Base-by-base conservation (phyloP, 2,888 invertebrate genomes). In the Diaperis boleti region DNA sequence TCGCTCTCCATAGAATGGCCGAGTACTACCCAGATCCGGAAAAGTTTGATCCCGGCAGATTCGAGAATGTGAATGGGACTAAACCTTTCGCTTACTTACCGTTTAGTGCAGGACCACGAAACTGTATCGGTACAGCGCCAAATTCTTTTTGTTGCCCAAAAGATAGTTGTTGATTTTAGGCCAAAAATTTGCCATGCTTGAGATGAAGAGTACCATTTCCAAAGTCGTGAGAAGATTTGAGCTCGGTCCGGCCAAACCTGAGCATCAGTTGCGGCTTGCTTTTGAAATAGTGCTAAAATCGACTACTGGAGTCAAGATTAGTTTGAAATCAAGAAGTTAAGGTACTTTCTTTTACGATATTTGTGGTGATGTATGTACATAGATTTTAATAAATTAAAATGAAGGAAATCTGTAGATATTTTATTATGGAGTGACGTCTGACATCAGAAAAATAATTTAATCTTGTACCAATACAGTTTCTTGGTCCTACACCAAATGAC, bases 41-140 rank as follows among this genome's bases (percentile, higher is more conserved):
- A 42, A 80, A 76, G 29, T 84, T 73, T 50, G 63, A 74, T 82
- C 87, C 87, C 0, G 85, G 86, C 47, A 82, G 87, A 15, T 87
- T 86, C 64, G 74, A 79, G 57, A 73, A 79, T 11, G 73, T 69
- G 1, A 64, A 60, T 2, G 75, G 76, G 15, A 76, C 75, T 1
- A 83, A 81, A 47, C 83, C 85, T 0, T 86, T 84, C 68, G 82
- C 82, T 20, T 87, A 84, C 78, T 74, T 88, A 1, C 84, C 86
- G 0, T 88, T 88, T 57, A 88, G 87, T 67, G 87, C 87, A 8
- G 88, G 88, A 0, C 86, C 86, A 0, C 83, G 88, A 26, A 88
- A 88, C 70, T 87, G 87, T 67, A 85, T 87, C 49, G 84, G 84
- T 83, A n/a, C n/a, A n/a, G n/a, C n/a, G n/a, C n/a, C n/a, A 74